Conservation (phyloP, 1,140 invertebrate species). For the Platyura marginata region DNA sequence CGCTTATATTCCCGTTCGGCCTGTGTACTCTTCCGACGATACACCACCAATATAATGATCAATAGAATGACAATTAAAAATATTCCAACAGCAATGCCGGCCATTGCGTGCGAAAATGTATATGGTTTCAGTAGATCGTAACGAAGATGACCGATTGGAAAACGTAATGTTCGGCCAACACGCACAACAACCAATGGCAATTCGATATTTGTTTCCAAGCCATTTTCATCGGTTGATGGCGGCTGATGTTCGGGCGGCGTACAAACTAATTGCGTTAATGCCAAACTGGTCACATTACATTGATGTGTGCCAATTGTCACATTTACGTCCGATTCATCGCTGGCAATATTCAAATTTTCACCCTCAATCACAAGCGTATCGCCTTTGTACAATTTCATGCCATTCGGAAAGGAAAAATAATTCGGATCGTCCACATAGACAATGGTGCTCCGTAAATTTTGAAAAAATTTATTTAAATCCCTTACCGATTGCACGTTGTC, state of each 20-base stretch:
- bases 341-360: constrained; percentile 75
- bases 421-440: constrained; percentile 84
- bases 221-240: constrained; percentile 69
- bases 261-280: constrained; percentile 74
- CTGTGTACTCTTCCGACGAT: constrained; percentile 81
- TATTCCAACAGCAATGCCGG: constrained; percentile 65
- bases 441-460: constrained; percentile 56
- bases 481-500: constrained; percentile 79
- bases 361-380: constrained; percentile 93
- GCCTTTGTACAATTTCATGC: constrained; percentile 79
- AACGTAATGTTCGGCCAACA: constrained; percentile 70
- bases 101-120: constrained; percentile 70
- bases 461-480: constrained; percentile 75
- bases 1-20: constrained; percentile 91
- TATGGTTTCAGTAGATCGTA: constrained; percentile 77
- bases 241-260: constrained; percentile 74
- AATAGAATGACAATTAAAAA: constrained; percentile 69
- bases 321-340: constrained; percentile 81
- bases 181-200: constrained; percentile 77
- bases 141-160: constrained; percentile 70
- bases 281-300: constrained; percentile 87
- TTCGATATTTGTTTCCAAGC: constrained; percentile 44
- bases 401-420: constrained; percentile 70
- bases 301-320: constrained; percentile 75
- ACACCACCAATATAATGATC: constrained; percentile 70